A percentile compares a stretch with the other conserved stretches of the same genome.
Conservation (phyloP, 1,140 invertebrate genomes). For the Neodiprion fabricii region DNA sequence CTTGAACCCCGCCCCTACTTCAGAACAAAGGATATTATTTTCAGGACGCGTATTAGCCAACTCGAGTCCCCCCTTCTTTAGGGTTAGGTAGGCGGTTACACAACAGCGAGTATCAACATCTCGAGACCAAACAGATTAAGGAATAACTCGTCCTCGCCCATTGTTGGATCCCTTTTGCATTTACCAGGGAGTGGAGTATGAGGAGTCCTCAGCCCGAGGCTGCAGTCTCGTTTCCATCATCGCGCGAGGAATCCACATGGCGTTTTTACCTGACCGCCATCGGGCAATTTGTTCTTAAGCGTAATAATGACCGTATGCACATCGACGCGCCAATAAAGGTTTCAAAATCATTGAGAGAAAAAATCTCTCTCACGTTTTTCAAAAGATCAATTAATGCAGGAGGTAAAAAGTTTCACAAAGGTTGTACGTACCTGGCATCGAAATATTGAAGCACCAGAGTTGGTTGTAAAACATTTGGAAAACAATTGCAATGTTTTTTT, state of each 20-base stretch:
- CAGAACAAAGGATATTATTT: neutral
- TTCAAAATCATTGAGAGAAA: neutral
- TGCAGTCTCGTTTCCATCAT: neutral
- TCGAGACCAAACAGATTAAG: conserved; percentile 5
- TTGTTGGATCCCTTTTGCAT: neutral
- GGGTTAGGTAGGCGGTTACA: neutral
- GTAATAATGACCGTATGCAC: neutral
- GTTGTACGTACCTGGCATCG: neutral
- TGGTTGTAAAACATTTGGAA: no score
- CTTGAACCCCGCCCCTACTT: no score
- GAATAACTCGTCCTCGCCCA: neutral
- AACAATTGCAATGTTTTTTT: no score
- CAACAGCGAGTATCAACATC: neutral
- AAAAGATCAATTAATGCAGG: neutral
- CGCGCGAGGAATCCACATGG: neutral
- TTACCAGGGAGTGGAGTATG: neutral
- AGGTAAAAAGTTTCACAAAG: neutral
- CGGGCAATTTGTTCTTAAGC: neutral
- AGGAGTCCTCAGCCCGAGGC: neutral
- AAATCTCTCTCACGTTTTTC: neutral
- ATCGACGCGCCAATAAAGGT: neutral
- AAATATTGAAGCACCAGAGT: no score
- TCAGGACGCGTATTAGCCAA: neutral
- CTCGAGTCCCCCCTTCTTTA: neutral
- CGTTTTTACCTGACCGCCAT: neutral